phyloP scores from a whole-genome alignment of 2,113 vertebrate genomes.

The Muscicapa adusta region DNA sequence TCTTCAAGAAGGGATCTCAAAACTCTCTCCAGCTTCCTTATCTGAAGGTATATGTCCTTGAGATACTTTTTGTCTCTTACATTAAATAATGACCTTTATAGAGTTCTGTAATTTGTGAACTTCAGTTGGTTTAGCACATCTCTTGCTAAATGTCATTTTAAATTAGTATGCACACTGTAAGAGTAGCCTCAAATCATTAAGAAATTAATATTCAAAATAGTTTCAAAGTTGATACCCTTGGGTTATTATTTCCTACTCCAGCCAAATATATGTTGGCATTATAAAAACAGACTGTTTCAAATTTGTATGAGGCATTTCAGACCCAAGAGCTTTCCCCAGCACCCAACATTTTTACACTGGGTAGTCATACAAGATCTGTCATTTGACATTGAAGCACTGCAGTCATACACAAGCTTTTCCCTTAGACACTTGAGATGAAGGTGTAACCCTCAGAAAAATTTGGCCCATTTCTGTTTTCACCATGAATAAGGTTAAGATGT shows the following conservation, averaged over 20 bases:
- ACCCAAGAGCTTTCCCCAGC: background rate
- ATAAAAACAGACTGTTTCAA: background rate
- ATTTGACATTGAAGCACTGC: background rate
- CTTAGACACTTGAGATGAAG: background rate
- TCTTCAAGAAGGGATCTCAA: background rate
- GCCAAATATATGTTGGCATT: background rate
- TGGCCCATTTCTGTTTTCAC: background rate
- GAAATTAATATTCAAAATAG: constrained; percentile 18
- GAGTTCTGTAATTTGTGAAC: background rate
- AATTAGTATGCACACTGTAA: background rate
- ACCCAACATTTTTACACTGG: background rate
- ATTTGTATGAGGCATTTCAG: background rate
- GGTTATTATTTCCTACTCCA: background rate
- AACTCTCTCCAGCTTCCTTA: background rate
- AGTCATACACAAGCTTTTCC: background rate
- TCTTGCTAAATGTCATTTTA: constrained; percentile 30
- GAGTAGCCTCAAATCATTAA: background rate
- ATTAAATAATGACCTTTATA: constrained; percentile 22
- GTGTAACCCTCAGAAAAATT: background rate
- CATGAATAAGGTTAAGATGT: background rate
- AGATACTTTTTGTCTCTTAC: background rate
- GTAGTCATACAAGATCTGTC: background rate
- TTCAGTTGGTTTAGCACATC: constrained; percentile 22
- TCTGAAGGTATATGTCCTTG: background rate
- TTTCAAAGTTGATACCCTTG: background rate